Percentiles rank a stretch among this genome's conserved stretches.
phyloP scores from a whole-genome alignment of 92 coral and sea anemone genomes.

The Diadumene lineata region DNA sequence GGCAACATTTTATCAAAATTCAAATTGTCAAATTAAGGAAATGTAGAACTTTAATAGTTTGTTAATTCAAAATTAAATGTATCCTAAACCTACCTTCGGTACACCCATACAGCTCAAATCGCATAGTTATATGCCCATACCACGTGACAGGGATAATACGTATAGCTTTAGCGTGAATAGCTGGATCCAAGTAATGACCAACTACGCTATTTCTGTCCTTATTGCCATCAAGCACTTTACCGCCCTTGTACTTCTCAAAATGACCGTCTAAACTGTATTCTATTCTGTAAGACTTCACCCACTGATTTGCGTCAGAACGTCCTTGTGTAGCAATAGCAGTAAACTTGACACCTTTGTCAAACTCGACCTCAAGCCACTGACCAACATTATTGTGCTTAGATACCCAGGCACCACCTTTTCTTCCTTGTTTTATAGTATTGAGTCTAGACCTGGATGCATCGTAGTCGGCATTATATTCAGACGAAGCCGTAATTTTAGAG shows the following conservation, averaged over 20 bases:
- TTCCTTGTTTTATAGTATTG: not conserved
- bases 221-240: slow-evolving; percentile 4
- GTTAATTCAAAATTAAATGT: too few species aligned
- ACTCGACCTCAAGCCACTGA: slow-evolving; percentile 20
- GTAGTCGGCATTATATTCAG: slow-evolving; percentile 8
- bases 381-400: not conserved
- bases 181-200: slow-evolving; percentile 6
- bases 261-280: slow-evolving; percentile 20
- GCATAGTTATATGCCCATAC: slow-evolving; percentile 16
- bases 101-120: slow-evolving; percentile 17
- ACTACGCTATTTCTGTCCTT: not conserved
- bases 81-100: slow-evolving; percentile 1
- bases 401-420: slow-evolving; percentile 17
- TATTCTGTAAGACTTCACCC: slow-evolving; percentile 39
- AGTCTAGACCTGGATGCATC: slow-evolving; percentile 6
- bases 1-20: too few species aligned
- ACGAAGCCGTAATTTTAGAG: not conserved
- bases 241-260: slow-evolving; percentile 31
- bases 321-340: slow-evolving; percentile 20
- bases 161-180: not conserved
- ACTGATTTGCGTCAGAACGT: slow-evolving; percentile 19
- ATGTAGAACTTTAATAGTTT: too few species aligned
- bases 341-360: slow-evolving; percentile 19
- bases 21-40: too few species aligned
- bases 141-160: slow-evolving; percentile 5